Base-by-base conservation (phyloP, 1,140 invertebrate species). In the Drosophila athabasca region DNA sequence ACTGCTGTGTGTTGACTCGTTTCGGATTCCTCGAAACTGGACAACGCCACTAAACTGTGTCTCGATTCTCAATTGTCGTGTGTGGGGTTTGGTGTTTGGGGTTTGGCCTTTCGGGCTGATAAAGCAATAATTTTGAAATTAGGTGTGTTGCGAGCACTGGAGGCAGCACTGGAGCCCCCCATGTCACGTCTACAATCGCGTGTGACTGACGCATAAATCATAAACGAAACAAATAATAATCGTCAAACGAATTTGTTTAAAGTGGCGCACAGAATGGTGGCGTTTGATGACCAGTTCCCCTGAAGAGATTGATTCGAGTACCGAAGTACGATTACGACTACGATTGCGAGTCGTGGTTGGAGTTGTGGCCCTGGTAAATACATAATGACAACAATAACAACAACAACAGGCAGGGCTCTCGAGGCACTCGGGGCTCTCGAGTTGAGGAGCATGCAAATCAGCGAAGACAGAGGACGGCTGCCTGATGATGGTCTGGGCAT, bases 231-330 rank as follows among this genome's bases (percentile, higher is more conserved):
- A 60, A 68, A 66, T 69, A 78, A 85, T 77, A 74, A 81, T 85
- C 74, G 74, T 87, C 83, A 85, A 85, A 85, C 79, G 82, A 85
- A 85, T 88, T 87, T 82, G 78, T 87, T 87, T 87, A 87, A 87
- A 87, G 82, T 87, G 81, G 81, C 81, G 81, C 73, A 48, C 41
- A 55, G 64, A 84, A 85, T 74, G 83, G 69, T 53, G 62, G 62
- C 57, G 29, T 8, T 31, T 31, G 31, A 8, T 26, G 24, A 4
- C 24, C 24, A 26, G 24, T 26, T 26, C 8, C 31, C 31, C 31
- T 8, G 7, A 8, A 59, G 43, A 77, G 81, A 87, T 87, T 88
- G 82, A 87, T 87, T 82, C 66, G 83, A 75, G 82, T 84, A 73
- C 11, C 11, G 35, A 31, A 31, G 31, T 31, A 31, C 31, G 31